Evolutionary conservation across 2,888 invertebrate species (phyloP), one percentile per base, ranked within the genome.

Genomic region (Sphaerophoria taeniata): DNA sequence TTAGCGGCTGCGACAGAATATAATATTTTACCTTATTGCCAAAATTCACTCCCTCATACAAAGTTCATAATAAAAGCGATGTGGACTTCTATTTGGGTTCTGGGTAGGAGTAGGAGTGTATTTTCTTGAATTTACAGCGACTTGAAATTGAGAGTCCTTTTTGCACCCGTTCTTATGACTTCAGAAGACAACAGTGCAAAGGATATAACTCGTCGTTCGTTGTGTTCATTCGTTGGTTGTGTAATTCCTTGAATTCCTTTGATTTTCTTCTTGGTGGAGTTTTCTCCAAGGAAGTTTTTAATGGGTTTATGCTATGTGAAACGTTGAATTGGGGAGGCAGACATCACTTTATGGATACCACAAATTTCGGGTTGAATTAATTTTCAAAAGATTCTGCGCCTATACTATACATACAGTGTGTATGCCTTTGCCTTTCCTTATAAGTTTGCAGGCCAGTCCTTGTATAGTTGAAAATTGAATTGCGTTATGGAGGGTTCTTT

Each of bases 171-270:
- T 71, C 60, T 31, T 51, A 49, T 43, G 36, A 11, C 39, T 36
- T 12, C 11, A 43, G 31, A 31, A 49, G 61, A 36, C 9, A 16
- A 34, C 9, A 49, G 5, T 34, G 7, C 36, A 16, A 71, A 60
- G 76, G 55, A 75, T 67, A 63, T 69, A 56, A 51, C 14, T 39
- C 65, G 60, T 51, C 79, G 49, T 16, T 60, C 36, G 72, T 70
- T 63, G 76, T 81, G 78, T 83, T 83, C 83, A 74, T 84, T 80
- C 80, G 75, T 60, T 86, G 51, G 53, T 34, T 61, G 72, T 82
- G 77, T 86, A 82, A 86, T 82, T 86, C 82, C 55, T 74, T 61
- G 77, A 82, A 86, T 86, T 86, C 86, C 86, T 86, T 86, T 86
- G 86, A 86, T 86, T 86, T 86, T 82, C 82, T 86, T 82, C 73